Base-by-base conservation (phyloP, 2,113 vertebrate species). In the Tragelaphus strepsiceros region DNA sequence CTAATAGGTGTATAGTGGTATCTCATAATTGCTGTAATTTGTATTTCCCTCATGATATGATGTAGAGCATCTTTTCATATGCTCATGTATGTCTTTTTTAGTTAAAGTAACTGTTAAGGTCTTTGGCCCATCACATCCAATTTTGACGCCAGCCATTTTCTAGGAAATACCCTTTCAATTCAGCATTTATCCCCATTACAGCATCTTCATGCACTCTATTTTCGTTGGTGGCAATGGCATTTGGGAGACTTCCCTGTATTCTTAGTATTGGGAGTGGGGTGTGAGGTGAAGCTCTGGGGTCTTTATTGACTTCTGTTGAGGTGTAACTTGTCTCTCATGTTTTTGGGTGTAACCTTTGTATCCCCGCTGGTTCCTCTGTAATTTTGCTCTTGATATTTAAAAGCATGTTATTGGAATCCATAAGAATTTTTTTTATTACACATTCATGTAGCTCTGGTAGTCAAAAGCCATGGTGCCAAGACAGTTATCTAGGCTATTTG, bases 331-430 rank as follows among this genome's bases (percentile, higher is more conserved):
- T 82, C 54, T 32, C 21, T 19, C 54, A 3, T 43, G 7, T 43
- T 92, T 80, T 64, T n/a, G 43, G 53, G 11, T 74, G 0, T 26
- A 32, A n/a, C 6, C 4, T 67, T 90, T 67, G 56, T 83, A 28
- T 77, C 64, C 61, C n/a, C 56, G 35, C 6, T 83, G 15, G 51
- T 58, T 83, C 15, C 46, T 82, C 39, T 91, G 81, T 59, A 10
- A 32, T 91, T 91, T 88, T 62, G 26, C 43, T 67, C 56, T 95
- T 94, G 28, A 28, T 93, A 95, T 96, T 94, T 96, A 96, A 91
- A 93, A 26, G 5, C 14, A 90, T 71, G 24, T n/a, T 51, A 84
- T 8, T 94, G n/a, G n/a, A 89, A 86, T 96, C 91, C 21, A 26
- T 51, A 83, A 64, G 17, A 58, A 67, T 26, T 81, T 46, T 88